These are phyloP conservation scores for Limnephilus auricula DNA, from an alignment of 2,888 invertebrate genomes.

Conservation along the genomic window DNA sequence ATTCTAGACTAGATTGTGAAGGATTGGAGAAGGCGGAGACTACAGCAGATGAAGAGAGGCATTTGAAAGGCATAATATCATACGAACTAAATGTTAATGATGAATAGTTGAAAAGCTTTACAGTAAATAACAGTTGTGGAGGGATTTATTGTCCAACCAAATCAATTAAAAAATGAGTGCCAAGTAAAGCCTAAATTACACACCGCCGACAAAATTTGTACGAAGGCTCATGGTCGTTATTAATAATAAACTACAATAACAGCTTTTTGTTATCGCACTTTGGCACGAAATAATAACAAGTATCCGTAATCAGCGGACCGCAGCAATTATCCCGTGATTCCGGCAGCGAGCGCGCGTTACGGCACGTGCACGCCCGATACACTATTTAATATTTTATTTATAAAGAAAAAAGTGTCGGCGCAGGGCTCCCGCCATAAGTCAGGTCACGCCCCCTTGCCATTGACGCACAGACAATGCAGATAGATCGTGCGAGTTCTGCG, in stretches of 20 bases:
- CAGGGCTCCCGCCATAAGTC: neutral
- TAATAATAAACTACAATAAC: conserved; percentile 2
- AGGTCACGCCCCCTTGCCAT: conserved; percentile 22
- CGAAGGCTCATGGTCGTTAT: neutral
- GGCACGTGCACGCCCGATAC: conserved; percentile 3
- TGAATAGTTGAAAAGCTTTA: too few relatives aligned
- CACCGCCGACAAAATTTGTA: neutral
- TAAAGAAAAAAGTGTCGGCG: conserved; percentile 6
- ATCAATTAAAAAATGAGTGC: neutral
- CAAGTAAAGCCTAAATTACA: neutral
- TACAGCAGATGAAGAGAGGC: too few relatives aligned
- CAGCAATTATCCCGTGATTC: conserved; percentile 18
- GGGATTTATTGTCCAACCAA: neutral
- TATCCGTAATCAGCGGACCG: conserved; percentile 43
- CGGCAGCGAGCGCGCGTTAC: neutral
- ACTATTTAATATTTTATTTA: conserved; percentile 11
- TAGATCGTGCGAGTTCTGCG: conserved; percentile 34
- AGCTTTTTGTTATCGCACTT: conserved; percentile 42
- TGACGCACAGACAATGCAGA: conserved; percentile 39
- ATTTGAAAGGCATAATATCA: too few relatives aligned
- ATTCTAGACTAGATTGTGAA: too few relatives aligned
- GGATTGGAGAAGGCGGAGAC: too few relatives aligned
- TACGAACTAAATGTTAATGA: too few relatives aligned
- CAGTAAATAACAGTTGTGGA: too few relatives aligned
- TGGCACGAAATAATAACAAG: conserved; percentile 37